A percentile compares a stretch with the other conserved stretches of the same genome.
Conservation (phyloP, 2,797 vertebrate genomes). For the Sarcophilus harrisii region DNA sequence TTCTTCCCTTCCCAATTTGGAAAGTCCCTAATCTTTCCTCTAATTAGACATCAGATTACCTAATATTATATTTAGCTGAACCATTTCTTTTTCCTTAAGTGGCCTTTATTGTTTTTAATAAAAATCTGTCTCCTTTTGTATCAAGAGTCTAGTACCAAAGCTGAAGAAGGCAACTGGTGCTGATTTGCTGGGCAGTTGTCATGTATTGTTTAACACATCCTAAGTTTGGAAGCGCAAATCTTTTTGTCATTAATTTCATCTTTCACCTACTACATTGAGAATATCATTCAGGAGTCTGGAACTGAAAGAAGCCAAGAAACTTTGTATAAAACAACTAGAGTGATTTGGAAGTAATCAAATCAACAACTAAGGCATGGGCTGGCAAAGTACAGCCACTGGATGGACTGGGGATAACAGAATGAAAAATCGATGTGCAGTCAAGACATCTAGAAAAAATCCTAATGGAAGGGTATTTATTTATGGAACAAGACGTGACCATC, state of each 20-base stretch:
- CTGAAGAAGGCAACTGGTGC: background rate
- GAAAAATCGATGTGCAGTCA: background rate
- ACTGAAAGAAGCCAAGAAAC: background rate
- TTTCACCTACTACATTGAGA: background rate
- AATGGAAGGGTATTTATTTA: background rate
- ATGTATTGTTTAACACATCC: background rate
- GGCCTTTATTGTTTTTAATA: background rate
- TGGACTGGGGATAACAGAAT: background rate
- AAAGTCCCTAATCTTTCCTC: too few species aligned
- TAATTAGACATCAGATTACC: too few species aligned
- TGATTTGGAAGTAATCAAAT: background rate
- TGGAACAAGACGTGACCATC: background rate
- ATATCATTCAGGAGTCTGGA: background rate
- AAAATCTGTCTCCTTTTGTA: background rate
- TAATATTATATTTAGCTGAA: too few species aligned
- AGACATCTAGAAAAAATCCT: background rate
- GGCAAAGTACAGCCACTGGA: background rate
- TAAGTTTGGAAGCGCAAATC: background rate
- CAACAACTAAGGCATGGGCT: background rate
- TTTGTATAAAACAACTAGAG: background rate
- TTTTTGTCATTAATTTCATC: background rate
- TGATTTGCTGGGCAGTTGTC: background rate
- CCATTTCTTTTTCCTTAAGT: too few species aligned
- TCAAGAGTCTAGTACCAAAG: background rate
- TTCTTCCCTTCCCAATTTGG: too few species aligned